Conservation (phyloP, 2,888 invertebrate genomes). For the Heterodera filipjevi region DNA sequence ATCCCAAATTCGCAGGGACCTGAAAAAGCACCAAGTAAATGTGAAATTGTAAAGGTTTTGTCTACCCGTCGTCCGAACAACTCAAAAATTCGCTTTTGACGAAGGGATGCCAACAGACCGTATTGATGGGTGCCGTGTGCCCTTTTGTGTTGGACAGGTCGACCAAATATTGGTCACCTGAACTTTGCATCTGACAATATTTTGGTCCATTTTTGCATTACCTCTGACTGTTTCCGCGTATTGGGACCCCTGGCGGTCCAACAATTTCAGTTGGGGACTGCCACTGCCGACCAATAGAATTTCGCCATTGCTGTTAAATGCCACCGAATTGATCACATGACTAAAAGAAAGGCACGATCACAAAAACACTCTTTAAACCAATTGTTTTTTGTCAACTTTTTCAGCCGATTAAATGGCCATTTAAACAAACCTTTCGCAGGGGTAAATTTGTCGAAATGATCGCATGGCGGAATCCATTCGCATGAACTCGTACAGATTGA, state of each 20-base stretch:
- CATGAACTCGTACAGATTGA: slow-evolving; percentile 97
- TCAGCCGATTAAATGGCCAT: not conserved
- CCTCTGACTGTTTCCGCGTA: slow-evolving; percentile 62
- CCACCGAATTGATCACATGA: slow-evolving; percentile 85
- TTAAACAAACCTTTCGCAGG: slow-evolving; percentile 51
- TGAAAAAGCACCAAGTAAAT: slow-evolving; percentile 49
- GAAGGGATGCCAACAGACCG: slow-evolving; percentile 91
- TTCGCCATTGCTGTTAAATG: slow-evolving; percentile 93
- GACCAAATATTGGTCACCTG: slow-evolving; percentile 92
- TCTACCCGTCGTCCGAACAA: slow-evolving; percentile 82
- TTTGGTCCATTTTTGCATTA: not conserved
- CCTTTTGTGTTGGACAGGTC: slow-evolving; percentile 93
- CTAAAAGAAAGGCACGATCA: slow-evolving; percentile 50
- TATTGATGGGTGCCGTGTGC: slow-evolving; percentile 86
- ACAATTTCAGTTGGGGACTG: slow-evolving; percentile 74
- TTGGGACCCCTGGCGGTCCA: slow-evolving; percentile 70
- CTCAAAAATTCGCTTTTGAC: slow-evolving; percentile 90
- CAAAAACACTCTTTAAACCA: not conserved
- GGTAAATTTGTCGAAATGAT: slow-evolving; percentile 71
- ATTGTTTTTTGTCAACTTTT: not conserved
- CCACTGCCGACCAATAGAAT: slow-evolving; percentile 88
- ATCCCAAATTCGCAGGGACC: slow-evolving; percentile 87
- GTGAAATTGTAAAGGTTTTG: not conserved
- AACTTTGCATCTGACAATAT: not conserved
- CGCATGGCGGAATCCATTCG: slow-evolving; percentile 80